Evolutionary conservation across 64 coral and sea anemone species (phyloP).

Genomic region (Stylophora pistillata): DNA sequence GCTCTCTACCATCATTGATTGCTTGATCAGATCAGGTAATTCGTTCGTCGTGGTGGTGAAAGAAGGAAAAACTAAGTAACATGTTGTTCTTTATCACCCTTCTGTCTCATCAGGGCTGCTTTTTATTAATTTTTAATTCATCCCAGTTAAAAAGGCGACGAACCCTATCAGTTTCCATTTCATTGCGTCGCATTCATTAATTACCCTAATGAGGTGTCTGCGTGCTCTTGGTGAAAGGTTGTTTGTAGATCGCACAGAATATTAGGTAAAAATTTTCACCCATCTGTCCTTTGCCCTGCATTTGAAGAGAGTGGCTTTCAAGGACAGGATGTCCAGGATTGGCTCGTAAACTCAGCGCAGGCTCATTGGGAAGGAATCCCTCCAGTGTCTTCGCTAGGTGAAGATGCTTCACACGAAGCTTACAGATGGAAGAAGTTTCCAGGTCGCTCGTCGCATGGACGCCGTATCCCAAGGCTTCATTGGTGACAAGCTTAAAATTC

Average conservation of each 20-base stretch:
- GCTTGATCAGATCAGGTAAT: neutral
- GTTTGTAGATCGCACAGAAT: neutral
- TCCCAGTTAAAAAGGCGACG: neutral
- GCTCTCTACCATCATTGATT: neutral
- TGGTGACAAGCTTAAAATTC: neutral
- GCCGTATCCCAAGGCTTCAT: neutral
- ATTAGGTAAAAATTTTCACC: neutral
- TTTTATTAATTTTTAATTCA: neutral
- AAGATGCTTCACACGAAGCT: neutral
- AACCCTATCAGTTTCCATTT: neutral
- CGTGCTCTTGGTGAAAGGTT: neutral
- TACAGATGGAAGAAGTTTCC: neutral
- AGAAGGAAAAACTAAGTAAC: neutral
- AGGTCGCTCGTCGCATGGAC: neutral
- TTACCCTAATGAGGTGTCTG: neutral
- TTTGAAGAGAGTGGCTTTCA: neutral
- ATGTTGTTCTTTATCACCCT: neutral
- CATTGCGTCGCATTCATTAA: conserved; percentile 9
- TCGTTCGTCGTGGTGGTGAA: neutral
- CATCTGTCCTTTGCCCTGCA: too few species aligned
- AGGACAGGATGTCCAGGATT: neutral
- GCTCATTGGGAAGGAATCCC: neutral
- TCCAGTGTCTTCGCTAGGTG: neutral
- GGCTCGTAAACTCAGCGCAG: neutral
- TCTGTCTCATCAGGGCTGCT: neutral